Conservation (phyloP, 1,140 invertebrate genomes). For the Trichonephila clavipes region DNA sequence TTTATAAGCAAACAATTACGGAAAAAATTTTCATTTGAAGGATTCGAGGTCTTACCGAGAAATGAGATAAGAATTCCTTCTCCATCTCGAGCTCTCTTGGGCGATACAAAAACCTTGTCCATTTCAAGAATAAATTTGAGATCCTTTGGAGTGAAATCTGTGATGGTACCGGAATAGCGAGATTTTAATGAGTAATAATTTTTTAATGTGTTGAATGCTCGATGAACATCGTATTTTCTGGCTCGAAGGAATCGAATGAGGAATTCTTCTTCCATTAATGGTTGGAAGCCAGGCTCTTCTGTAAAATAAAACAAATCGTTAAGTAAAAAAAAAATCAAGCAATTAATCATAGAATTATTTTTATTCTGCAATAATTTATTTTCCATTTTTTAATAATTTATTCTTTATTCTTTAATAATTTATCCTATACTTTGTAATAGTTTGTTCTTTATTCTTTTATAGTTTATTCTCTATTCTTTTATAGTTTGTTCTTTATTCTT, state of each 20-base stretch:
- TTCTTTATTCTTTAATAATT: too few relatives aligned
- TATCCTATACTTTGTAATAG: too few relatives aligned
- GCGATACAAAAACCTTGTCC: slow-evolving; percentile 12
- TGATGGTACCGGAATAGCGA: slow-evolving; percentile 8
- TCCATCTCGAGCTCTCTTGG: neutral
- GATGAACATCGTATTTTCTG: slow-evolving; percentile 55
- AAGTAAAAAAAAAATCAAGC: too few relatives aligned
- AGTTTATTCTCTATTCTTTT: too few relatives aligned
- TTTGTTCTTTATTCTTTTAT: too few relatives aligned
- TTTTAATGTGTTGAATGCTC: slow-evolving; percentile 48
- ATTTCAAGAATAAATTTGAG: slow-evolving; percentile 4
- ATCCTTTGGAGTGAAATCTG: slow-evolving; percentile 48
- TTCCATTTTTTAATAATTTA: too few relatives aligned
- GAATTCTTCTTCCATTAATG: slow-evolving; percentile 65
- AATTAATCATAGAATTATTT: too few relatives aligned
- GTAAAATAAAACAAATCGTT: neutral
- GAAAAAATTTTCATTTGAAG: too few relatives aligned
- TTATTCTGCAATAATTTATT: too few relatives aligned
- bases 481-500: too few relatives aligned
- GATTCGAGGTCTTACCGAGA: neutral
- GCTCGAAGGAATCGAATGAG: slow-evolving; percentile 64
- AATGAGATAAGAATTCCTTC: neutral
- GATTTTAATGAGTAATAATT: slow-evolving; percentile 67
- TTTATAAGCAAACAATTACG: too few relatives aligned
- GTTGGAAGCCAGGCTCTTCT: slow-evolving; percentile 51